Conservation (phyloP, 2,888 invertebrate genomes). For the Terebella lapidaria region DNA sequence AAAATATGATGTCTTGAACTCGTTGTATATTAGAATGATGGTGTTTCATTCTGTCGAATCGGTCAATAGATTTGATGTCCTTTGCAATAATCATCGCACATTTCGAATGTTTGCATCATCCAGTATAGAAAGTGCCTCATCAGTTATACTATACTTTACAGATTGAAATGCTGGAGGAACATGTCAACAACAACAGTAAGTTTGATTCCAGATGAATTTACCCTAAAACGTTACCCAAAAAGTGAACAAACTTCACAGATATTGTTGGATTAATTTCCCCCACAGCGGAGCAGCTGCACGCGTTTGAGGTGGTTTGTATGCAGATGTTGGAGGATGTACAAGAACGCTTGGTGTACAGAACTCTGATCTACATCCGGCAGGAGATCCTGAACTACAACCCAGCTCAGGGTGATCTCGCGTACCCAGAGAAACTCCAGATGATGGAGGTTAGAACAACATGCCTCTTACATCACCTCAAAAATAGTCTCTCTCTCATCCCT, state of each 20-base stretch:
- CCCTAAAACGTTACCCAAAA: no score
- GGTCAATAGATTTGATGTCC: no score
- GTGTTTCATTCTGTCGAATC: no score
- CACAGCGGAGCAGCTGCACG: slow-evolving; percentile 65
- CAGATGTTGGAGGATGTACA: slow-evolving; percentile 86
- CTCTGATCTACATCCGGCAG: slow-evolving; percentile 85
- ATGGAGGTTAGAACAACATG: slow-evolving; percentile 68
- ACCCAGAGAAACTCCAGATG: slow-evolving; percentile 95
- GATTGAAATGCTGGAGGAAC: slow-evolving; percentile 79
- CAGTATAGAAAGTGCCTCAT: no score
- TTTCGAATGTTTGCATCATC: no score
- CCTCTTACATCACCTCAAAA: background rate
- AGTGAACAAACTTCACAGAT: no score
- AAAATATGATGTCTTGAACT: no score
- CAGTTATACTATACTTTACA: no score
- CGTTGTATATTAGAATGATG: no score
- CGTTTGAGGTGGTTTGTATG: slow-evolving; percentile 72
- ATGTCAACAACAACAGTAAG: slow-evolving; percentile 77
- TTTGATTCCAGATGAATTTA: slow-evolving; percentile 12
- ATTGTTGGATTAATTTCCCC: no score
- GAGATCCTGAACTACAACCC: slow-evolving; percentile 78
- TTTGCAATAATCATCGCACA: no score
- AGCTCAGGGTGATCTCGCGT: slow-evolving; percentile 91
- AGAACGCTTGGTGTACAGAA: slow-evolving; percentile 90
- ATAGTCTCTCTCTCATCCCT: no score